phyloP scores from a whole-genome alignment of 2,113 vertebrate species.

The Herpetotheres cachinnans region DNA sequence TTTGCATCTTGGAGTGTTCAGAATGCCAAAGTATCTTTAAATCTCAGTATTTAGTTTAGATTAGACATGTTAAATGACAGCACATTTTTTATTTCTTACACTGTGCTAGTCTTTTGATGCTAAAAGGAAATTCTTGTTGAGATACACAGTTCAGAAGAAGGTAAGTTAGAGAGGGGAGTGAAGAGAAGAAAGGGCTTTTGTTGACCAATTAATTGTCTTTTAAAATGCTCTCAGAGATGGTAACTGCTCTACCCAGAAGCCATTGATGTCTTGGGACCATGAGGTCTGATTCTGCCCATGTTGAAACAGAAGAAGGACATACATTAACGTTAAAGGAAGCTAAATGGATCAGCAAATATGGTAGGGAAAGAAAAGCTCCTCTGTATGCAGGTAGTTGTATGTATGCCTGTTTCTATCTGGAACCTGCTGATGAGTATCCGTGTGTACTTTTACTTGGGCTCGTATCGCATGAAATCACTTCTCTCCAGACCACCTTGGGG shows the following conservation, averaged over 20 bases:
- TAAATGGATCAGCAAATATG: not conserved
- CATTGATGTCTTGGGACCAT: not conserved
- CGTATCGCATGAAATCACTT: not conserved
- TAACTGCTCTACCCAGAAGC: not conserved
- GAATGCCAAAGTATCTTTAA: constrained; percentile 19
- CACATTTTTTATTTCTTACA: not conserved
- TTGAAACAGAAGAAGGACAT: not conserved
- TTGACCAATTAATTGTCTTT: not conserved
- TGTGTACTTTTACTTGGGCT: not conserved
- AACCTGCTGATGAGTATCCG: not conserved
- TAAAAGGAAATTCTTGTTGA: not conserved
- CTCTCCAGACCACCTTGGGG: not conserved
- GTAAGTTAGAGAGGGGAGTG: not conserved
- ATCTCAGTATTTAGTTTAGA: not conserved
- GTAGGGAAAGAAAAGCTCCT: not conserved
- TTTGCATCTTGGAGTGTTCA: not conserved
- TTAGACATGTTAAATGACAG: not conserved
- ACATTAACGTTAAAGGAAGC: not conserved
- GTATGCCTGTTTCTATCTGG: not conserved
- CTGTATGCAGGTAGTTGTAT: not conserved
- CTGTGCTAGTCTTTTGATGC: not conserved
- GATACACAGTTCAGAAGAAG: not conserved
- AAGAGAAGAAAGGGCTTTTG: not conserved
- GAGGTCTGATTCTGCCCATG: not conserved
- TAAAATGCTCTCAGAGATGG: not conserved